Evolutionary conservation across 2,797 vertebrate genomes (phyloP).

Genomic region (Pyrocephalus nanus): DNA sequence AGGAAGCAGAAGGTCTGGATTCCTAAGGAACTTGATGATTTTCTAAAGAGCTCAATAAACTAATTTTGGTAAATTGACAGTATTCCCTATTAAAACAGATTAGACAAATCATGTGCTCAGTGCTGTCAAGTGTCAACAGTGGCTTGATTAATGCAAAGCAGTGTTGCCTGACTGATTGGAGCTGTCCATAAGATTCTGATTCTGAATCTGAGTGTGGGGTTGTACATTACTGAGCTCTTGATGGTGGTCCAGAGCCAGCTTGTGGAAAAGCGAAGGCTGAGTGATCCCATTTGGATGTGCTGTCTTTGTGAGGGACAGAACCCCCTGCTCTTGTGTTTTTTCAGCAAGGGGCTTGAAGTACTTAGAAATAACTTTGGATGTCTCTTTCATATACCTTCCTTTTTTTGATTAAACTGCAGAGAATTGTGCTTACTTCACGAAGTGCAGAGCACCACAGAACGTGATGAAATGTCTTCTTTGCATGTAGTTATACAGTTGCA

Average conservation of each 20-base stretch:
- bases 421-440: neutral
- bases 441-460: neutral
- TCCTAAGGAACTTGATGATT: neutral
- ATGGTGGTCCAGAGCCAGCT: neutral
- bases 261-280: neutral
- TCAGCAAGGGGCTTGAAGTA: neutral
- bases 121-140: slow-evolving; percentile 34
- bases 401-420: neutral
- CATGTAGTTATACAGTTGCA: neutral
- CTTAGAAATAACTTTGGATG: neutral
- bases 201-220: neutral
- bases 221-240: neutral
- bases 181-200: slow-evolving; percentile 25
- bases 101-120: neutral
- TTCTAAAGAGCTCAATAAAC: neutral
- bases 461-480: neutral
- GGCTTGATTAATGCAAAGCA: slow-evolving; percentile 7
- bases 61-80: neutral
- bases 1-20: neutral
- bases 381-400: neutral
- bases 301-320: neutral
- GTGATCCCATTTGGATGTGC: neutral
- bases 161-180: slow-evolving; percentile 16
- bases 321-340: neutral
- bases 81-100: slow-evolving; percentile 12